A percentile compares a stretch with the other conserved stretches of the same genome.
Evolutionary conservation across 2,113 vertebrate genomes (phyloP).

Genomic region (Astur gentilis): DNA sequence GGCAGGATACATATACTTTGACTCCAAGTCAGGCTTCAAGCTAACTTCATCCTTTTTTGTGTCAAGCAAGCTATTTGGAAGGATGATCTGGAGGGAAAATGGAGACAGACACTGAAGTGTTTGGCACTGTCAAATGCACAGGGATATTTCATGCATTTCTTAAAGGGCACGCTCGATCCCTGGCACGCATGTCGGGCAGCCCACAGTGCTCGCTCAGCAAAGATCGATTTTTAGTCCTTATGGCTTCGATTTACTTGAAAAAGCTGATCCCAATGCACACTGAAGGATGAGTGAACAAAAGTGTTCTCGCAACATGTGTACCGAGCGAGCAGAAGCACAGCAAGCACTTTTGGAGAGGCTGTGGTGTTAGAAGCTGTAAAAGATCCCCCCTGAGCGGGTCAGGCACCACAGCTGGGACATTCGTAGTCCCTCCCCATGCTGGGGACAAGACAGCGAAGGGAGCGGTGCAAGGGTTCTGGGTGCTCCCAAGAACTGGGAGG

Average conservation of each 20-base stretch:
- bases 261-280: neutral
- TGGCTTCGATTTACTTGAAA: neutral
- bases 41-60: neutral
- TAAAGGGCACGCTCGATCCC: neutral
- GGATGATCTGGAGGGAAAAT: neutral
- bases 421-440: neutral
- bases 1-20: neutral
- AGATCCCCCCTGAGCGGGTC: fast-evolving
- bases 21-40: neutral
- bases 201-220: neutral
- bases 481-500: fast-evolving
- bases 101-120: neutral
- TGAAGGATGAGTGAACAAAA: neutral
- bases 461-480: neutral
- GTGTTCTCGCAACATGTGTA: fast-evolving
- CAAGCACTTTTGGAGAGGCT: fast-evolving
- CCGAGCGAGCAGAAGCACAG: neutral
- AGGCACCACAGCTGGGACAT: neutral
- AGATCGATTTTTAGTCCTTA: neutral
- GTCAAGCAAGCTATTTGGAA: neutral
- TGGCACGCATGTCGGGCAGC: neutral
- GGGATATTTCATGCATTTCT: neutral
- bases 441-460: fast-evolving
- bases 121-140: neutral
- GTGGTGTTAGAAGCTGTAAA: fast-evolving